Conservation (phyloP, 2,888 invertebrate genomes). For the Coelopa pilipes region DNA sequence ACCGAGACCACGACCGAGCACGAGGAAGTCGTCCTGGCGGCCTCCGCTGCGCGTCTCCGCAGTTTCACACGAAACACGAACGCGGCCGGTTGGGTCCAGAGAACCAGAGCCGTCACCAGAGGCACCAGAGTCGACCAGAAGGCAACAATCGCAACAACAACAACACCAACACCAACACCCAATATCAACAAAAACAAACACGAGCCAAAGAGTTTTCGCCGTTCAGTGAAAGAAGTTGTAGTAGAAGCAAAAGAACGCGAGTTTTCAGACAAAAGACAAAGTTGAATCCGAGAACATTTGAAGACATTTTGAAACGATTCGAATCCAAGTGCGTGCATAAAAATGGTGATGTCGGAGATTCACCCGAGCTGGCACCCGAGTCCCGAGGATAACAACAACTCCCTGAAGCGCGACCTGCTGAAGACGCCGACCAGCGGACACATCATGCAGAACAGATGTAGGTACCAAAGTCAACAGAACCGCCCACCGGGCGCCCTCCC, state of each 20-base stretch:
- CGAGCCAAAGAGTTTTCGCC: conserved; percentile 21
- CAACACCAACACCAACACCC: conserved; percentile 32
- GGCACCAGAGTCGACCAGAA: conserved; percentile 33
- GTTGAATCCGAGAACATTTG: background rate
- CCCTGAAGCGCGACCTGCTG: conserved; percentile 64
- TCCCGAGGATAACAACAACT: conserved; percentile 66
- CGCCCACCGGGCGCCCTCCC: too few relatives aligned
- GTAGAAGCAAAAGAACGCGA: background rate
- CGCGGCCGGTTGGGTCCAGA: conserved; percentile 54
- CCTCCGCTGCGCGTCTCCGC: conserved; percentile 51
- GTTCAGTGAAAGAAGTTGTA: conserved; percentile 16
- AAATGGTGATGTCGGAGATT: conserved; percentile 68
- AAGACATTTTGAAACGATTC: background rate
- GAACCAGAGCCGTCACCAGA: background rate
- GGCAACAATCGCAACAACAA: conserved; percentile 32
- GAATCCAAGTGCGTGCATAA: conserved; percentile 39
- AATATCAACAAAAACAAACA: conserved; percentile 33
- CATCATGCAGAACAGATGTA: conserved; percentile 65
- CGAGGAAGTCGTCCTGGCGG: conserved; percentile 48
- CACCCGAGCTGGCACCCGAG: conserved; percentile 60
- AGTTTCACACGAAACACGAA: conserved; percentile 67
- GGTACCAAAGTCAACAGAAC: conserved; percentile 46
- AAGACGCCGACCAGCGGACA: conserved; percentile 59
- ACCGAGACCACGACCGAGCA: conserved; percentile 18
- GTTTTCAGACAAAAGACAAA: background rate